phyloP scores from a whole-genome alignment of 2,888 invertebrate species.

The Hyposoter didymator region DNA sequence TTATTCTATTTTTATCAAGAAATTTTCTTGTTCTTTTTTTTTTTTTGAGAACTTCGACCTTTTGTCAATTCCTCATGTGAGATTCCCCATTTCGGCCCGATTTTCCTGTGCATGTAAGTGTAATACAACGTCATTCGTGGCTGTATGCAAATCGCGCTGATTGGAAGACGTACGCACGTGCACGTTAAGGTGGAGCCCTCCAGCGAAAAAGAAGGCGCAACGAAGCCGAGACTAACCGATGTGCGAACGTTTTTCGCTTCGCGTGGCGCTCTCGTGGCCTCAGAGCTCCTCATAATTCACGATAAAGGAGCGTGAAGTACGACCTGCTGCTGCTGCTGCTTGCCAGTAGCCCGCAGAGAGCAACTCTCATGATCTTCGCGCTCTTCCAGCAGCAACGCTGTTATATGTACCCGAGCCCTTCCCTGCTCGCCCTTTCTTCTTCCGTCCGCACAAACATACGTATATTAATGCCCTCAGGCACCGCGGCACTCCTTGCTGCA shows the following conservation, averaged over 20 bases:
- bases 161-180: conserved; percentile 38
- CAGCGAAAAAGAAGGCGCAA: conserved; percentile 39
- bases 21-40: background rate
- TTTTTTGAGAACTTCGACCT: background rate
- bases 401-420: conserved; percentile 44
- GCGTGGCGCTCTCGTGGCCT: conserved; percentile 57
- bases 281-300: conserved; percentile 72
- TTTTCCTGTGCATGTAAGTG: background rate
- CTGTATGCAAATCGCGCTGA: conserved; percentile 28
- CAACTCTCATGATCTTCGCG: conserved; percentile 60
- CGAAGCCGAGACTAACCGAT: conserved; percentile 47
- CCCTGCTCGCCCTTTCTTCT: conserved; percentile 10
- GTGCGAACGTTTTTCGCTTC: conserved; percentile 59
- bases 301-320: conserved; percentile 73
- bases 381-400: conserved; percentile 41
- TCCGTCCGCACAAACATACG: conserved; percentile 59
- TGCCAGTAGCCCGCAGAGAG: conserved; percentile 54
- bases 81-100: background rate
- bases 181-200: conserved; percentile 7
- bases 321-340: conserved; percentile 58
- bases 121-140: conserved; percentile 10
- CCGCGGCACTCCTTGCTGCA: conserved; percentile 26
- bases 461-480: conserved; percentile 73
- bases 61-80: background rate
- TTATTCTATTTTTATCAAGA: conserved; percentile 19